Base-by-base conservation (phyloP, 2,888 invertebrate genomes). In the Rhagonycha fulva region DNA sequence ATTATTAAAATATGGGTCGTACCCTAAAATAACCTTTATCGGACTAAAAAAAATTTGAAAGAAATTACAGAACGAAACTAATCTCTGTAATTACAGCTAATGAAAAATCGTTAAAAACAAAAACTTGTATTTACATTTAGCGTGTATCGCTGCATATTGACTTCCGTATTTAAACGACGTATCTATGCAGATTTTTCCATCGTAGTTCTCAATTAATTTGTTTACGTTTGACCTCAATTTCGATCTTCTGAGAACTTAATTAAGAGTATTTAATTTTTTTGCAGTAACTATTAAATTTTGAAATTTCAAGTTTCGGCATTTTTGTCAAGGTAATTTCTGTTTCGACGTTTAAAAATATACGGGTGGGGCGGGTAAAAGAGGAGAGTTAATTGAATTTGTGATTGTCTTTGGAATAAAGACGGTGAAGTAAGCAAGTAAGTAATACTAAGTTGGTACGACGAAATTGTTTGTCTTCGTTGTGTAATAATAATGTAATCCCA, bases 391-490 rank as follows among this genome's bases (percentile, higher is more conserved):
- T 32, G 68, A 68, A 73, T 68, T 68, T 73, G 73, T 62, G 72
- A 72, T 72, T 72, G 72, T 72, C 72, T 72, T 72, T 72, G 28
- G 72, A 72, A 73, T 62, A 68, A 68, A 73, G 32, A 68, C 62
- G 63, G 32, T 14, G 72, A 73, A 63, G 30, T 73, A 68, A 68
- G 73, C 73, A 28, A 63, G 23, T 63, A 63, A 63, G 63, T 63
- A 63, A 19, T 63, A 63, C 63, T 60, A 74, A 74, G 62, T 75
- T 75, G 66, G 71, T 75, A 67, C 60, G 71, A 75, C 75, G 75
- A 60, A 70, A 75, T 71, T 75, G 72, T 75, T 75, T 75, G 75
- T 75, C 75, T 75, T 75, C 75, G 75, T 72, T 75, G 75, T 72
- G 72, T 72, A 75, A 75, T 75, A 75, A 75, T 72, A 75, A 75